Conservation (phyloP, 2,113 vertebrate genomes). For the Tragelaphus imberbis region DNA sequence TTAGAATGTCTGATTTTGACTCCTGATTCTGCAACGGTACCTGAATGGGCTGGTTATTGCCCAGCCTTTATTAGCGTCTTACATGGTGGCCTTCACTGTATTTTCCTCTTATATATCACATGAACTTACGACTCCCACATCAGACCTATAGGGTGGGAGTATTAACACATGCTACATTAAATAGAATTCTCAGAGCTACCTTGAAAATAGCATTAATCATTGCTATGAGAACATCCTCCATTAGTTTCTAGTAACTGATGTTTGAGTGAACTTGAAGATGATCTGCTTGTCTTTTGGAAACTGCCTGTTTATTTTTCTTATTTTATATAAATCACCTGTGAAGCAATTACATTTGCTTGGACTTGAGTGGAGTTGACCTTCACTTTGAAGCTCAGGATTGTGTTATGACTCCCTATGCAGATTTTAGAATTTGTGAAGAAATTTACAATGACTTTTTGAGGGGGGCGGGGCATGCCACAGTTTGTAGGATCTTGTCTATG, state of each 20-base stretch:
- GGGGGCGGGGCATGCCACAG: background rate
- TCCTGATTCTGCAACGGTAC: background rate
- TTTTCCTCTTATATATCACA: background rate
- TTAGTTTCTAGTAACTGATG: background rate
- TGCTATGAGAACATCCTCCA: background rate
- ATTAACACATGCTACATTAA: background rate
- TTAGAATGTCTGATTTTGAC: background rate
- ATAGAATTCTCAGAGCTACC: background rate
- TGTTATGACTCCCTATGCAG: background rate
- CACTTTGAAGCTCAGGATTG: background rate
- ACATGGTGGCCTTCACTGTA: background rate
- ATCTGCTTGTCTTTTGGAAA: background rate
- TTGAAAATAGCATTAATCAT: background rate
- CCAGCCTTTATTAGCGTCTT: background rate
- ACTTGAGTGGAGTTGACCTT: background rate
- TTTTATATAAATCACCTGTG: background rate
- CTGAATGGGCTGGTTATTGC: background rate
- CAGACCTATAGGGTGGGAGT: background rate
- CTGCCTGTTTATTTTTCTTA: background rate
- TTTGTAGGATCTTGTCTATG: background rate
- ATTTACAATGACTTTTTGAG: background rate
- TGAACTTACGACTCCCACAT: background rate
- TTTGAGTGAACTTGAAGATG: background rate
- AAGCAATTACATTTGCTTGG: background rate
- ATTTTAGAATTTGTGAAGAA: background rate